Percentiles rank a stretch among this genome's conserved stretches.
These are phyloP conservation scores for Cyclophora punctaria DNA, from an alignment of 2,888 invertebrate genomes.

Conservation along the genomic window DNA sequence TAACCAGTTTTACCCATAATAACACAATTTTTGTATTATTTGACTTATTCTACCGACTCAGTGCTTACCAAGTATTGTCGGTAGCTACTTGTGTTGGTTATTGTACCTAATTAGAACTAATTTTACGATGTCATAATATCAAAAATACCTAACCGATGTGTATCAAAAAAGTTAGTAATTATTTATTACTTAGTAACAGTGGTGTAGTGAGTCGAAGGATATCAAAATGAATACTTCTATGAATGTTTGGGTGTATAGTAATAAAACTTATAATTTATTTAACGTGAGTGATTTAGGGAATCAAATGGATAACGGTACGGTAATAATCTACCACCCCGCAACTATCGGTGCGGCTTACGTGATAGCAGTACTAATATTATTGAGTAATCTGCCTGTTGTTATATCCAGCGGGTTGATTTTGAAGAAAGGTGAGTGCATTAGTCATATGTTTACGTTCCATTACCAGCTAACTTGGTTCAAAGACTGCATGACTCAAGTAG, in stretches of 20 bases:
- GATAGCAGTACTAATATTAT: conserved; percentile 71
- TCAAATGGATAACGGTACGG: too few species aligned
- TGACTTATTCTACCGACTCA: conserved; percentile 32
- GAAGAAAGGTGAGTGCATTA: conserved; percentile 76
- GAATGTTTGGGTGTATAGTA: conserved; percentile 13
- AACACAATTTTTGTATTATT: conserved; percentile 30
- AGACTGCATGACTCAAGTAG: too few species aligned
- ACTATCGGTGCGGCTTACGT: conserved; percentile 48
- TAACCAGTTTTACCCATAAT: conserved; percentile 34
- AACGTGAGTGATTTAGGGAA: too few species aligned
- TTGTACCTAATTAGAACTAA: too few species aligned
- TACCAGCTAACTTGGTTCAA: too few species aligned
- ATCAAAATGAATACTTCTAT: background rate
- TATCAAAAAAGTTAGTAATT: too few species aligned
- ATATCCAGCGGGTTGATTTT: conserved; percentile 79
- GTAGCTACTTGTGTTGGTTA: too few species aligned
- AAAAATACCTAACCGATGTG: too few species aligned
- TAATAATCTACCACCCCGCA: too few species aligned
- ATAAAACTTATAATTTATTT: conserved; percentile 15
- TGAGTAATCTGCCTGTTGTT: conserved; percentile 77
- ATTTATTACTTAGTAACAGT: too few species aligned
- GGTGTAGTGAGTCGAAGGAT: too few species aligned
- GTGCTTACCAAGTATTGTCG: conserved; percentile 34
- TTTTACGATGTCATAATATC: too few species aligned
- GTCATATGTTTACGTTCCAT: background rate